A percentile compares a stretch with the other conserved stretches of the same genome.
Evolutionary conservation across 30 jellyfish, hydroid and myxozoan genomes (phyloP).

Genomic region (Rhopilema esculentum): DNA sequence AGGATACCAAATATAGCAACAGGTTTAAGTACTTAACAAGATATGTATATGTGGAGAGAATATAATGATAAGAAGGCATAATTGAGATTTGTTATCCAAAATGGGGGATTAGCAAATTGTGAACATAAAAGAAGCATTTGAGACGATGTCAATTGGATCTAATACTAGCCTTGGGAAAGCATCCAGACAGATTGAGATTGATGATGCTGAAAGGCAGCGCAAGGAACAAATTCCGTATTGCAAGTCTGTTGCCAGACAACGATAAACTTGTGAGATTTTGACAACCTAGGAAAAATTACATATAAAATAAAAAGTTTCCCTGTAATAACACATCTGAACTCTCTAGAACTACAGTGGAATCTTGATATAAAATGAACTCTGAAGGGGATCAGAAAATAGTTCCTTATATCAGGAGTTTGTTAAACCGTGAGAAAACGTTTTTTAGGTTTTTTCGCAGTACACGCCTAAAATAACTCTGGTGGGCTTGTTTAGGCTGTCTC

Average conservation of each 20-base stretch:
- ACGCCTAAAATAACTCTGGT: too few species aligned
- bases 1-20: neutral
- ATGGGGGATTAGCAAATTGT: neutral
- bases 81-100: neutral
- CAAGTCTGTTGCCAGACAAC: conserved; percentile 27
- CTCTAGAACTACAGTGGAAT: neutral
- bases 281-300: conserved; percentile 5
- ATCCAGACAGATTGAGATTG: conserved; percentile 14
- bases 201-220: conserved; percentile 14
- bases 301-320: neutral
- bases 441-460: too few species aligned
- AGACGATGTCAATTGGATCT: neutral
- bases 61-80: too few species aligned
- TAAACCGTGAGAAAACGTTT: too few species aligned
- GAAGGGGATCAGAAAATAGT: too few species aligned
- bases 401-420: too few species aligned
- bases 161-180: neutral
- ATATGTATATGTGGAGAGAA: neutral
- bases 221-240: neutral
- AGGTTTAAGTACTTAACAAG: neutral
- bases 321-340: neutral
- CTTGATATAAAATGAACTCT: neutral
- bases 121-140: neutral
- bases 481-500: too few species aligned
- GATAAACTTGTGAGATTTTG: conserved; percentile 11